Percentiles rank a stretch among this genome's conserved stretches.
These are phyloP conservation scores for Hyperoodon ampullatus DNA, from an alignment of 2,113 vertebrate genomes.

Conservation along the genomic window DNA sequence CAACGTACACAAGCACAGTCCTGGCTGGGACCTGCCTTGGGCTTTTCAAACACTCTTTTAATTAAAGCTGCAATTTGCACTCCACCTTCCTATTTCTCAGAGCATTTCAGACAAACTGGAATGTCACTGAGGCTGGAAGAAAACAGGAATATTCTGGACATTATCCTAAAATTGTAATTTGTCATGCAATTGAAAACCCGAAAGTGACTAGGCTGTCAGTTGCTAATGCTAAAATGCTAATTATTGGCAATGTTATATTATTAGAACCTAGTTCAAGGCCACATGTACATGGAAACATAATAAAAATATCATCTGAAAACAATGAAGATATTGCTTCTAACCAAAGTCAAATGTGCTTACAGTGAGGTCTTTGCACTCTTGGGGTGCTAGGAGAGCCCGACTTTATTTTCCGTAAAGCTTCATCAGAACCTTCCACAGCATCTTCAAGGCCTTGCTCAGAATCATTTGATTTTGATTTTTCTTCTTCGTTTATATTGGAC, in stretches of 20 bases:
- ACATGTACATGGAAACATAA: neutral
- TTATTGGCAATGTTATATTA: neutral
- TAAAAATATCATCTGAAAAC: conserved; percentile 29
- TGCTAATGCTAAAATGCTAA: neutral
- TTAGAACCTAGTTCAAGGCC: neutral
- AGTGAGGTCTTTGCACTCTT: conserved; percentile 84
- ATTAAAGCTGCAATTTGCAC: conserved; percentile 32
- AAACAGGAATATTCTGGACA: neutral
- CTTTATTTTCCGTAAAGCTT: conserved; percentile 82
- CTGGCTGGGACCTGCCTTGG: conserved; percentile 18
- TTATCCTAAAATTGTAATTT: conserved; percentile 46
- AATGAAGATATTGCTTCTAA: neutral
- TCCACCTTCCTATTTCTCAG: conserved; percentile 41
- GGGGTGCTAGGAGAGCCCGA: conserved; percentile 85
- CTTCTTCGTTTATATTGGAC: conserved; percentile 80
- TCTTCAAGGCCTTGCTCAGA: conserved; percentile 79
- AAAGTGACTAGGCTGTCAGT: neutral
- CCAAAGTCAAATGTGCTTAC: conserved; percentile 84
- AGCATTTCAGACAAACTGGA: neutral
- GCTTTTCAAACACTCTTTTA: conserved; percentile 39
- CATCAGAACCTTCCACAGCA: conserved; percentile 78
- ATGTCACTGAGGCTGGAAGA: neutral
- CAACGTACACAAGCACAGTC: conserved; percentile 30
- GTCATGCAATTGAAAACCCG: neutral
- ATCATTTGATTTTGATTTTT: conserved; percentile 79